Conservation (phyloP, 1,140 invertebrate genomes). For the Pararge aegeria region DNA sequence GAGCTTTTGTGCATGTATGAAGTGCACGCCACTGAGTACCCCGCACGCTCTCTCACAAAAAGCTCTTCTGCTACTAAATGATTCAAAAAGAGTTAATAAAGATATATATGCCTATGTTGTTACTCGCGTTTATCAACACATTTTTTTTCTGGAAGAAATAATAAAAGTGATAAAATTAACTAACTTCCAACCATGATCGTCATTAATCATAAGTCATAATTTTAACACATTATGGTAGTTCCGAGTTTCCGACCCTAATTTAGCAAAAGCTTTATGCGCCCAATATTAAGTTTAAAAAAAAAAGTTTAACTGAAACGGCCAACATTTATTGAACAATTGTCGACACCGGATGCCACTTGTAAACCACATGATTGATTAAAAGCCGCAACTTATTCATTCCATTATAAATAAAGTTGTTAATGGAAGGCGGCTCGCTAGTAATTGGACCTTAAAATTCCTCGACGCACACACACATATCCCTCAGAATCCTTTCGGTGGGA, state of each 20-base stretch:
- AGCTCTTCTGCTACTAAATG: too few relatives aligned
- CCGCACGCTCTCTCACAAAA: too few relatives aligned
- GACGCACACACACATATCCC: conserved; percentile 45
- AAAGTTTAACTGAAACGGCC: conserved; percentile 40
- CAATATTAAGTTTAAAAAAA: background rate
- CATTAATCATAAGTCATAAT: background rate
- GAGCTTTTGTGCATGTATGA: too few relatives aligned
- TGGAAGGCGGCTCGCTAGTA: conserved; percentile 59
- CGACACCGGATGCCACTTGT: conserved; percentile 52
- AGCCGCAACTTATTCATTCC: conserved; percentile 70
- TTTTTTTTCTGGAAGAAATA: too few relatives aligned
- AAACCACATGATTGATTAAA: conserved; percentile 70
- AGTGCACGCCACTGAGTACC: too few relatives aligned
- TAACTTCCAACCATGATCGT: too few relatives aligned
- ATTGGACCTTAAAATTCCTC: conserved; percentile 68
- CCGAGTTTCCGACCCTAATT: background rate
- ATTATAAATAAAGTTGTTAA: conserved; percentile 75
- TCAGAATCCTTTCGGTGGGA: conserved; percentile 30
- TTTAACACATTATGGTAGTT: too few relatives aligned
- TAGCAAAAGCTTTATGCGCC: background rate
- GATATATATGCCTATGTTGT: too few relatives aligned
- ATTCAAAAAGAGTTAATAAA: too few relatives aligned
- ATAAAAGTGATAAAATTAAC: too few relatives aligned
- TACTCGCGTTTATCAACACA: too few relatives aligned
- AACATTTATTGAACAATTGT: conserved; percentile 60